These are phyloP conservation scores for Lacanobia wlatinum DNA, from an alignment of 2,888 invertebrate genomes.

Conservation along the genomic window DNA sequence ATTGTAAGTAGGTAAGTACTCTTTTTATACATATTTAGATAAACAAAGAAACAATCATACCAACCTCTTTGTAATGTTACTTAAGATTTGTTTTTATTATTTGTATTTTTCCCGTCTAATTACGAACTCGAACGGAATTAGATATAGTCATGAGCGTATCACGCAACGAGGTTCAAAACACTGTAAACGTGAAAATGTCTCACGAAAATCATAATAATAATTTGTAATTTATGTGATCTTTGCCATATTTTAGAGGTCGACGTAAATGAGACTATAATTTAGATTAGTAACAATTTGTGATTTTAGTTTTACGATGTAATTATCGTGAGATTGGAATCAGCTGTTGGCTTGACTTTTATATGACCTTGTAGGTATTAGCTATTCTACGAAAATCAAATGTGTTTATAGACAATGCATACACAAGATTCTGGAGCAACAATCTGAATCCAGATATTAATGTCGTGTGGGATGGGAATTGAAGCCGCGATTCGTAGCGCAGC, in stretches of 20 bases:
- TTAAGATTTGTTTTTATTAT: neutral
- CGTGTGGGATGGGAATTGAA: constrained; percentile 7
- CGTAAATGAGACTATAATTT: constrained; percentile 4
- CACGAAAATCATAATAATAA: constrained; percentile 3
- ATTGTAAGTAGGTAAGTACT: too few species aligned
- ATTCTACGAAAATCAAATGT: constrained; percentile 9
- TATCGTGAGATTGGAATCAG: constrained; percentile 7
- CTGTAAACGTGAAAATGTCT: constrained; percentile 8
- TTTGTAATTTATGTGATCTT: constrained; percentile 1
- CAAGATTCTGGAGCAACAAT: constrained; percentile 2
- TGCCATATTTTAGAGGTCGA: constrained; percentile 3
- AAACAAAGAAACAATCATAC: too few species aligned
- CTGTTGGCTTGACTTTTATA: constrained; percentile 19
- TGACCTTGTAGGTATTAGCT: constrained; percentile 12
- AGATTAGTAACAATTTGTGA: constrained; percentile 15
- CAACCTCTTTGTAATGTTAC: neutral
- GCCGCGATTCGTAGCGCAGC: constrained; percentile 3
- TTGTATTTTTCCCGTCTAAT: neutral
- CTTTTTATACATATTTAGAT: too few species aligned
- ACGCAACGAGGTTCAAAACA: constrained; percentile 1
- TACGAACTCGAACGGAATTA: neutral
- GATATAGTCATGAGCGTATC: neutral
- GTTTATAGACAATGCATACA: neutral
- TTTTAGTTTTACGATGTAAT: constrained; percentile 24
- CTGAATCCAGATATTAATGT: constrained; percentile 6